A percentile compares a stretch with the other conserved stretches of the same genome.
Conservation (phyloP, 2,113 vertebrate genomes). For the Galbula dea region DNA sequence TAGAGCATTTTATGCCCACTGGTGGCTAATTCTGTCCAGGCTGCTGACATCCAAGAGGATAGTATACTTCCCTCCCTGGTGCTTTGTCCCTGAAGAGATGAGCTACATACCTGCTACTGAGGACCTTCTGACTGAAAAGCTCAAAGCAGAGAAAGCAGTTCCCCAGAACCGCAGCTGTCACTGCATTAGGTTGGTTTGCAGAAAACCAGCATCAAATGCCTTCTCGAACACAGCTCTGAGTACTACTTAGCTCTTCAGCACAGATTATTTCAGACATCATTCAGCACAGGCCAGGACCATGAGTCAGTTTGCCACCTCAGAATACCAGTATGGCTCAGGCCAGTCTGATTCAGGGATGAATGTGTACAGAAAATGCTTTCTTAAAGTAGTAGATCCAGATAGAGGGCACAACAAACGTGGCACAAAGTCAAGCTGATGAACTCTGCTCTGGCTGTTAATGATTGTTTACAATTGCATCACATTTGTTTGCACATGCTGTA, state of each 20-base stretch:
- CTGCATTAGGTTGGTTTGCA: neutral
- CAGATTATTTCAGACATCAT: neutral
- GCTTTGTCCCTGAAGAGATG: neutral
- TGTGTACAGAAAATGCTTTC: neutral
- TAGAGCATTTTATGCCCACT: neutral
- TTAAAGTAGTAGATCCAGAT: neutral
- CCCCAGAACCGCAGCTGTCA: neutral
- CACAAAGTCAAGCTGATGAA: neutral
- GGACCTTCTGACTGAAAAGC: neutral
- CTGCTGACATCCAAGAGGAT: neutral
- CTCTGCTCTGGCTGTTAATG: neutral
- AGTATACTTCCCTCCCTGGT: neutral
- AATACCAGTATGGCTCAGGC: neutral
- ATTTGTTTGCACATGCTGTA: neutral
- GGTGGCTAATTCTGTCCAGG: neutral
- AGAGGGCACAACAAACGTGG: neutral
- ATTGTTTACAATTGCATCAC: neutral
- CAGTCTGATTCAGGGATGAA: neutral
- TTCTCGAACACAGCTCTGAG: neutral
- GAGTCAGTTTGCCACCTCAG: neutral
- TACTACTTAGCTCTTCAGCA: neutral
- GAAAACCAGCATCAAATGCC: neutral
- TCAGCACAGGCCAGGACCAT: accelerated
- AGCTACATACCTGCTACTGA: accelerated
- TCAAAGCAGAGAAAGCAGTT: neutral